A percentile compares a stretch with the other conserved stretches of the same genome.
Conservation (phyloP, 2,113 vertebrate genomes). For the Carettochelys insculpta region DNA sequence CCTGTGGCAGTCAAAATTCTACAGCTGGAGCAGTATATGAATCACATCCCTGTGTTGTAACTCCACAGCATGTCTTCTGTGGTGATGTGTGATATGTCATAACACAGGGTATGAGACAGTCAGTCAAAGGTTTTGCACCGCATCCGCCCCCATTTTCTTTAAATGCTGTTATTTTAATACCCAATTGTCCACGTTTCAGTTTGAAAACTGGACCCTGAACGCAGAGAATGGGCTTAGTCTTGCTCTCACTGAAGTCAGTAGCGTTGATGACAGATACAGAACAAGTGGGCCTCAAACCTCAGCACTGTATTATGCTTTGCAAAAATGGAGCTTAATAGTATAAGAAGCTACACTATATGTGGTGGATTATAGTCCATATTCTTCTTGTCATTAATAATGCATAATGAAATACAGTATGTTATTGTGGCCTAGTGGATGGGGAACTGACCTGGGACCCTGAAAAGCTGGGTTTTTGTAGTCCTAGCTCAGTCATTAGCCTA, state of each 20-base stretch:
- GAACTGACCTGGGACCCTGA: background rate
- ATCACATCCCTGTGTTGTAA: too few relatives aligned
- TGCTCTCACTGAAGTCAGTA: background rate
- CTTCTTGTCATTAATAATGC: background rate
- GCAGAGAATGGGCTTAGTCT: background rate
- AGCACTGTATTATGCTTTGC: background rate
- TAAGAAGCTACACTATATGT: background rate
- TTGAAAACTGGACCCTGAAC: background rate
- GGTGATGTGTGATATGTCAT: too few relatives aligned
- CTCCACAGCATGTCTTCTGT: too few relatives aligned
- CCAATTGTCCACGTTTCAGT: background rate
- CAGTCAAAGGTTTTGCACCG: background rate
- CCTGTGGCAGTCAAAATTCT: too few relatives aligned
- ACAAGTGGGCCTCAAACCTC: background rate
- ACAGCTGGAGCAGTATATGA: too few relatives aligned
- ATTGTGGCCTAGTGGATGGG: background rate
- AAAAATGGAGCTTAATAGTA: background rate
- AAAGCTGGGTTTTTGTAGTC: background rate
- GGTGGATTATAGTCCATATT: background rate
- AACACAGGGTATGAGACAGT: too few relatives aligned
- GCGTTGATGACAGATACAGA: background rate
- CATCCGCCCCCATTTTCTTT: background rate
- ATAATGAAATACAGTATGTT: background rate
- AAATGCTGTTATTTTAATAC: background rate
- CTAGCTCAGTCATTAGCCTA: background rate